Evolutionary conservation across 2,888 invertebrate genomes (phyloP).

Genomic region (Ariolimax columbianus): DNA sequence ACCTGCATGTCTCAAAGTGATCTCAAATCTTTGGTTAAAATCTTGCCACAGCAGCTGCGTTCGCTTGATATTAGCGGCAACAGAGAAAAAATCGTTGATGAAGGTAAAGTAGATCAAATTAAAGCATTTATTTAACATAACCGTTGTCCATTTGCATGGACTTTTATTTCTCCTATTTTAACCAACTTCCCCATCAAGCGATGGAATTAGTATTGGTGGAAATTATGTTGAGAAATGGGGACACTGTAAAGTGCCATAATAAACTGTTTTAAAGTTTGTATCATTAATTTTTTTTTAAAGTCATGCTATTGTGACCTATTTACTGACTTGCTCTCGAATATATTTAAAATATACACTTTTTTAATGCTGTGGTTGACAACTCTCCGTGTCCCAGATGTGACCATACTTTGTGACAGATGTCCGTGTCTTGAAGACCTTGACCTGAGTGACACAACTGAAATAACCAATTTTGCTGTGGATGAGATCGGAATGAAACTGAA

Average conservation of each 20-base stretch:
- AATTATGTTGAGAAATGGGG: too few species aligned
- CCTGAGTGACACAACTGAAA: conserved; percentile 46
- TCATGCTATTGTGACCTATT: too few species aligned
- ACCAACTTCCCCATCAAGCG: too few species aligned
- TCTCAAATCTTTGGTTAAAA: conserved; percentile 11
- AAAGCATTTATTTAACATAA: too few species aligned
- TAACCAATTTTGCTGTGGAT: conserved; percentile 25
- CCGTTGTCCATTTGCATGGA: too few species aligned
- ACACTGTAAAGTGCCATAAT: too few species aligned
- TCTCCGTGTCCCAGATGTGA: conserved; percentile 24
- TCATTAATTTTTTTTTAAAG: too few species aligned
- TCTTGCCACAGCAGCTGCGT: conserved; percentile 23
- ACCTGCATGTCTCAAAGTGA: conserved; percentile 35
- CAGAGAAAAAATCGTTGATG: conserved; percentile 34
- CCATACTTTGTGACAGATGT: conserved; percentile 22
- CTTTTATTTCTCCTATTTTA: too few species aligned
- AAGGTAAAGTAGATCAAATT: conserved; percentile 35
- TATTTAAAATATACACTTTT: not conserved
- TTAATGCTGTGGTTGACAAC: not conserved
- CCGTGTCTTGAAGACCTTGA: conserved; percentile 36
- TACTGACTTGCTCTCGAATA: too few species aligned
- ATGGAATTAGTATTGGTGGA: too few species aligned
- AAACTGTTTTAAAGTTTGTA: too few species aligned
- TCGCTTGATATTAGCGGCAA: conserved; percentile 42
- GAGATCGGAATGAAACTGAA: not conserved